phyloP scores from a whole-genome alignment of 2,888 invertebrate species.

The Cetonia aurata region DNA sequence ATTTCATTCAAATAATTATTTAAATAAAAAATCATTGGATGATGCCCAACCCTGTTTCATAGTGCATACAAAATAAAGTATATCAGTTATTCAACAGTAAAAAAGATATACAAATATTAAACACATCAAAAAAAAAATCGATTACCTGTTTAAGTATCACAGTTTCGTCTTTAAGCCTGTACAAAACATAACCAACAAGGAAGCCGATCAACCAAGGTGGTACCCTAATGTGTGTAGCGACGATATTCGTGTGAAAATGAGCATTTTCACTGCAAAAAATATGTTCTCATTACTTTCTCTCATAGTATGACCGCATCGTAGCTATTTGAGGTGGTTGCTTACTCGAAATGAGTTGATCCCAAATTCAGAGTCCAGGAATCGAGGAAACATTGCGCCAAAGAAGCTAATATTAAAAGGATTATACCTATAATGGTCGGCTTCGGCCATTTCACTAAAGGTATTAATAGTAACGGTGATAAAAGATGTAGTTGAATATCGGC shows the following conservation, averaged over 20 bases:
- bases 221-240: slow-evolving; percentile 41
- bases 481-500: slow-evolving; percentile 73
- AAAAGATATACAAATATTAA: neutral
- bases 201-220: slow-evolving; percentile 49
- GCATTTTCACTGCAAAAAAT: slow-evolving; percentile 33
- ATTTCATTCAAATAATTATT: too few species aligned
- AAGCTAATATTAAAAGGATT: slow-evolving; percentile 10
- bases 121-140: too few species aligned
- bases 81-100: too few species aligned
- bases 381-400: slow-evolving; percentile 26
- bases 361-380: slow-evolving; percentile 41
- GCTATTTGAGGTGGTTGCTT: neutral
- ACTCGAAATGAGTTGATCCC: slow-evolving; percentile 45
- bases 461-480: slow-evolving; percentile 66
- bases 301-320: too few species aligned
- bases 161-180: slow-evolving; percentile 16
- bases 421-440: slow-evolving; percentile 41
- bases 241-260: slow-evolving; percentile 38
- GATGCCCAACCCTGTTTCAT: too few species aligned
- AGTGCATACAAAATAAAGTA: too few species aligned
- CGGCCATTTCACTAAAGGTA: slow-evolving; percentile 50
- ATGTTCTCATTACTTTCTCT: too few species aligned
- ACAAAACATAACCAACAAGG: slow-evolving; percentile 48
- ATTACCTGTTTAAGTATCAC: slow-evolving; percentile 21
- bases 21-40: too few species aligned